Conservation (phyloP, 1,140 invertebrate species). For the Brachionus koreanus region DNA sequence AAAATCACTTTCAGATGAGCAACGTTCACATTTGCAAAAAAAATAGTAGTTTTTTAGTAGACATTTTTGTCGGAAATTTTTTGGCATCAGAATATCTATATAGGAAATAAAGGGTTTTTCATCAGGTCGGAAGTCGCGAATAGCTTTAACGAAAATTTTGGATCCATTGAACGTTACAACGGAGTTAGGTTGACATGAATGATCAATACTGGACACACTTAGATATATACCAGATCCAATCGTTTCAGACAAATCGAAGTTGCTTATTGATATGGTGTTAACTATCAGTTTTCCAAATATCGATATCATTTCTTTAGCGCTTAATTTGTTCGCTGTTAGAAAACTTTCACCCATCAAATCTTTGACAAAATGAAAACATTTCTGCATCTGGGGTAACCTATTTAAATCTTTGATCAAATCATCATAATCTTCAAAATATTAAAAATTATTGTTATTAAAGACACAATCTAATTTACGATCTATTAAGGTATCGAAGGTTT, state of each 20-base stretch:
- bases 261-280: neutral
- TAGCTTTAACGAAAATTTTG: neutral
- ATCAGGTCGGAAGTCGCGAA: neutral
- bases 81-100: neutral
- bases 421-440: neutral
- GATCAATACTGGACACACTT: conserved; percentile 12
- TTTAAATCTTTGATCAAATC: conserved; percentile 22
- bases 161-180: conserved; percentile 13
- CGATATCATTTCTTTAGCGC: neutral
- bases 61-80: neutral
- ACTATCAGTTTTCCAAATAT: conserved; percentile 14
- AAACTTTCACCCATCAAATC: conserved; percentile 19
- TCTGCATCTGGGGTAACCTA: neutral
- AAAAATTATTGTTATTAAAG: neutral
- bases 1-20: neutral
- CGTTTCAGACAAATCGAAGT: conserved; percentile 22
- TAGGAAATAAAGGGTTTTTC: conserved; percentile 20
- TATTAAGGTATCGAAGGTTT: neutral
- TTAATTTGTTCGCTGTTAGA: neutral
- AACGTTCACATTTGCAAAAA: neutral
- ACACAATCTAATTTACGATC: conserved; percentile 17
- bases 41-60: conserved; percentile 25
- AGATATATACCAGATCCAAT: conserved; percentile 37
- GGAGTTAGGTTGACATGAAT: conserved; percentile 35
- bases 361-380: neutral